phyloP scores from a whole-genome alignment of 1,140 invertebrate species.

The Meloidogyne hapla region DNA sequence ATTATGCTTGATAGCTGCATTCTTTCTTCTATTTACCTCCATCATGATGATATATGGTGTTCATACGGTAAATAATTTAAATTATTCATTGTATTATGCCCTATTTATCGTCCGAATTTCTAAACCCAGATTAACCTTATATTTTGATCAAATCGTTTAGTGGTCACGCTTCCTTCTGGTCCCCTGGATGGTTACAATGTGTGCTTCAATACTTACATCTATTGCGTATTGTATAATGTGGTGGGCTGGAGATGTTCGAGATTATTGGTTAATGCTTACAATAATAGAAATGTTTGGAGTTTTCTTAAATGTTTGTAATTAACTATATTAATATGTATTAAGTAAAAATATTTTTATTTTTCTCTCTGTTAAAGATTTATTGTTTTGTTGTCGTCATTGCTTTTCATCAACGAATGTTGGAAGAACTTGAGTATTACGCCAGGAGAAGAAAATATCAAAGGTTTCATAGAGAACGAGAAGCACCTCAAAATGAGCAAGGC shows the following conservation, averaged over 20 bases:
- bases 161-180: constrained; percentile 56
- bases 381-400: constrained; percentile 57
- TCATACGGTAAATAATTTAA: constrained; percentile 51
- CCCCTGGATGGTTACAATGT: constrained; percentile 60
- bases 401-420: constrained; percentile 53
- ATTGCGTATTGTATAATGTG: constrained; percentile 57
- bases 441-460: constrained; percentile 47
- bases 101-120: too few species aligned
- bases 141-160: too few species aligned
- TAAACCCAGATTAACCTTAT: neutral
- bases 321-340: neutral
- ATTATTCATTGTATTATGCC: constrained; percentile 1
- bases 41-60: constrained; percentile 59
- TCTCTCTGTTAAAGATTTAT: constrained; percentile 47
- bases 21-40: constrained; percentile 60
- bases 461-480: constrained; percentile 33
- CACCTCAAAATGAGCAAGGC: constrained; percentile 36
- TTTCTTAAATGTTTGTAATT: constrained; percentile 55
- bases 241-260: constrained; percentile 61
- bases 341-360: neutral
- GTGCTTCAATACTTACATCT: constrained; percentile 55
- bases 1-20: constrained; percentile 56
- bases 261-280: constrained; percentile 61
- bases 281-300: constrained; percentile 62
- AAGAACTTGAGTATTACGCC: constrained; percentile 51